A percentile compares a stretch with the other conserved stretches of the same genome.
Conservation (phyloP, 2,113 vertebrate genomes). For the Excalfactoria chinensis region DNA sequence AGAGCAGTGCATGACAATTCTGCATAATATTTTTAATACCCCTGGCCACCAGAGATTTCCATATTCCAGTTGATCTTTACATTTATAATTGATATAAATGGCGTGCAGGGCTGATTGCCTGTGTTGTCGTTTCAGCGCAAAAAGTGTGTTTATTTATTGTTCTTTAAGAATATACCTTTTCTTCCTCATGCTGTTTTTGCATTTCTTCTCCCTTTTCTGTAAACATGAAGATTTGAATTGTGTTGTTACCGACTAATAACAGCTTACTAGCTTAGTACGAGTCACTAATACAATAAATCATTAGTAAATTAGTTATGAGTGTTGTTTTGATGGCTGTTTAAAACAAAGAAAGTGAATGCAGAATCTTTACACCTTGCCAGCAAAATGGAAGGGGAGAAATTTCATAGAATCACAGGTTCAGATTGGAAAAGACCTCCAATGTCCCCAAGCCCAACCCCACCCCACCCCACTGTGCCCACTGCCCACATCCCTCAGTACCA, state of each 20-base stretch:
- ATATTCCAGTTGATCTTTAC: slow-evolving; percentile 14
- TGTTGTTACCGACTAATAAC: background rate
- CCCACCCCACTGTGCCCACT: no score
- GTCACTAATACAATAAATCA: background rate
- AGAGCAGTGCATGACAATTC: slow-evolving; percentile 61
- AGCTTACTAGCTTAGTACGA: background rate
- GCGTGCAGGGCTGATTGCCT: slow-evolving; percentile 14
- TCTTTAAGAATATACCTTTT: background rate
- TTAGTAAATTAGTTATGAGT: background rate
- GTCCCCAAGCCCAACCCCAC: no score
- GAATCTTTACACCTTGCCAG: background rate
- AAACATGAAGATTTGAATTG: background rate
- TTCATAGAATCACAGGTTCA: background rate
- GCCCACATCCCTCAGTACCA: no score
- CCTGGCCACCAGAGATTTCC: slow-evolving; percentile 18
- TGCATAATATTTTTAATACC: slow-evolving; percentile 65
- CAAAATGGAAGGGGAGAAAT: background rate
- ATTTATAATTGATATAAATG: slow-evolving; percentile 55
- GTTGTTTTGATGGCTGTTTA: background rate
- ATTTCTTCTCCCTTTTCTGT: background rate
- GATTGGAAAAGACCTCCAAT: no score
- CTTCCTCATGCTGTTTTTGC: background rate
- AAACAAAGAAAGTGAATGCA: background rate
- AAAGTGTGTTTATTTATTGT: background rate
- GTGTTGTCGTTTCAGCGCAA: background rate